Conservation (phyloP, 2,797 vertebrate species). For the Gymnoscopelus braueri region DNA sequence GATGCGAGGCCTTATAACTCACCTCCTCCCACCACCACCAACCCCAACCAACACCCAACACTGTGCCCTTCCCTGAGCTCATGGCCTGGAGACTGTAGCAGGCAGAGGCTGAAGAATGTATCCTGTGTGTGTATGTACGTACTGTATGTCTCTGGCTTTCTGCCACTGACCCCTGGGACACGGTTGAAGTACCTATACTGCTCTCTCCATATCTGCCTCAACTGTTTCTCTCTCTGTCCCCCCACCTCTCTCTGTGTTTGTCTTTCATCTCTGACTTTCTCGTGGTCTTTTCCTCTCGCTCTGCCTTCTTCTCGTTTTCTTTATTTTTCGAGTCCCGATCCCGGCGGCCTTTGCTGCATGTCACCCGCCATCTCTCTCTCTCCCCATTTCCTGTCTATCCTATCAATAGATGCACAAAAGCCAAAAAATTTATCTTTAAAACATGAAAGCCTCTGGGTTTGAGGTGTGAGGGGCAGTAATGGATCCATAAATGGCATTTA, state of each 20-base stretch:
- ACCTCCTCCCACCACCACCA: background rate
- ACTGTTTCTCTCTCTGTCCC: background rate
- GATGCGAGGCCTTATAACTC: slow-evolving; percentile 66
- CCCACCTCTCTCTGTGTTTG: background rate
- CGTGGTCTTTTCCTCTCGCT: background rate
- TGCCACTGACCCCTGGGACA: background rate
- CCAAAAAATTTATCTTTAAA: too few relatives aligned
- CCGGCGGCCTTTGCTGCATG: too few relatives aligned
- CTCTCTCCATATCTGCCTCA: background rate
- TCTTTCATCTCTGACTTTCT: background rate
- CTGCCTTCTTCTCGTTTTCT: background rate
- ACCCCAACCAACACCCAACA: slow-evolving; percentile 20
- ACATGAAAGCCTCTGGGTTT: too few relatives aligned
- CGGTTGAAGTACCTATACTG: too few relatives aligned
- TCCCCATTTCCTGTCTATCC: too few relatives aligned
- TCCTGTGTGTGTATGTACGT: background rate
- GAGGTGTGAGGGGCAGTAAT: too few relatives aligned
- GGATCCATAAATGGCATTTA: too few relatives aligned
- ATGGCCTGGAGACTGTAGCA: slow-evolving; percentile 45
- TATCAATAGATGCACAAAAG: too few relatives aligned
- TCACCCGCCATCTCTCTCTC: too few relatives aligned
- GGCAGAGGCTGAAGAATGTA: slow-evolving; percentile 59
- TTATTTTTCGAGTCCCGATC: too few relatives aligned
- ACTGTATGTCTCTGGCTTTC: background rate
- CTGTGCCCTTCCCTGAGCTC: slow-evolving; percentile 31